Base-by-base conservation (phyloP, 2,113 vertebrate species). In the Rhagologus leucostigma region DNA sequence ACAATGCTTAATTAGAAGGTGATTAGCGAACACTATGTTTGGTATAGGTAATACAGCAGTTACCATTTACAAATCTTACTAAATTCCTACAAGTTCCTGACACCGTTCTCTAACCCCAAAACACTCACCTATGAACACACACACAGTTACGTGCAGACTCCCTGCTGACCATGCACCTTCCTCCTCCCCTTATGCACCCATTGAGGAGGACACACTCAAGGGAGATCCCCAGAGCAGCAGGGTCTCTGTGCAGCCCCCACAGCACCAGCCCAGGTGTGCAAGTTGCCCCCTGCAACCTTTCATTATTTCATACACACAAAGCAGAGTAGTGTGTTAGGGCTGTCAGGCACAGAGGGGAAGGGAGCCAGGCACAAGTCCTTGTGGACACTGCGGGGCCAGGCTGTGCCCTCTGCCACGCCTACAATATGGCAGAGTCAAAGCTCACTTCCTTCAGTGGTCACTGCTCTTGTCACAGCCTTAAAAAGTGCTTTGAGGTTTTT, bases 331-430 rank as follows among this genome's bases (percentile, higher is more conserved):
- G 30, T 3, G 1, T 47, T 56, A 39, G 59, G 44, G 44, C 49
- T 52, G 29, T 3, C 0, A 0, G 42, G 33, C 41, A 41, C 0
- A 2, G 60, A 46, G 23, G 6, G 20, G 30, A 55, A 1, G 0
- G 10, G 41, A 91, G 30, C 26, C 33, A 60, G 52, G 17, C 46
- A 13, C 33, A n/a, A 32, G 12, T 32, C 32, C n/a, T 33, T 6
- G 1, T 18, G 53, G 71, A 10, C 19, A 5, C 20, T 0, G 0
- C 0, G 0, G 7, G 11, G 32, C 29, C 0, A 1, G 33, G 37
- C 47, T 76, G 62, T 57, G 30, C 11, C 56, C 37, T 85, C 35
- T 88, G 52, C 67, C 53, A 30, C 10, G 47, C 32, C 23, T 63
- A 3, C 39, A 59, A 16, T 2, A 1, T 42, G 30, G n/a, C 19